A percentile compares a stretch with the other conserved stretches of the same genome.
phyloP scores from a whole-genome alignment of 2,113 vertebrate species.

The Albula goreensis region DNA sequence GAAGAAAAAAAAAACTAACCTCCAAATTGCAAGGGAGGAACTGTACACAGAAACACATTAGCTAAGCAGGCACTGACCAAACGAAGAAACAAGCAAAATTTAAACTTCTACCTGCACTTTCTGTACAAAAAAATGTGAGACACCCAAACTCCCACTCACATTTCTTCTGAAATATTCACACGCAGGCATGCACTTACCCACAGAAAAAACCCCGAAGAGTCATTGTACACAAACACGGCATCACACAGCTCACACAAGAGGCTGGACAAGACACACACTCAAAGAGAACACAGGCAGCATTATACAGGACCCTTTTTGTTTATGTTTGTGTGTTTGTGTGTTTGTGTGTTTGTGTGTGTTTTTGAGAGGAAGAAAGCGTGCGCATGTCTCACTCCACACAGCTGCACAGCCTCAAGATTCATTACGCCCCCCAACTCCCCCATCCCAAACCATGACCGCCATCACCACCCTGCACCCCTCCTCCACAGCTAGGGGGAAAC shows the following conservation, averaged over 20 bases:
- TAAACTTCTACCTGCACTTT: not conserved
- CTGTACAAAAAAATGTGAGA: not conserved
- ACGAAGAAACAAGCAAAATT: not conserved
- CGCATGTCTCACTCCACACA: conserved; percentile 18
- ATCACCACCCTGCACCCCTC: not conserved
- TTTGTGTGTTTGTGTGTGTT: not conserved
- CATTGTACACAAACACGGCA: not conserved
- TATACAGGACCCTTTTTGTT: not conserved
- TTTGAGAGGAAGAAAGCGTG: not conserved
- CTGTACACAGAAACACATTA: not conserved
- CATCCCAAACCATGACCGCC: not conserved
- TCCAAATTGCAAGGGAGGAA: not conserved
- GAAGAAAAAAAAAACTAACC: not conserved
- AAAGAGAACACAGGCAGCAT: conserved; percentile 1
- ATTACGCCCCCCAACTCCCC: not conserved
- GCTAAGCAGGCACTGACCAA: not conserved
- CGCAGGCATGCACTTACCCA: conserved; percentile 14
- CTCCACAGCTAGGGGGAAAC: conserved; percentile 24
- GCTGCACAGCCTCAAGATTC: conserved; percentile 2
- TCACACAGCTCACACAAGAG: not conserved
- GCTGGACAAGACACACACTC: not conserved
- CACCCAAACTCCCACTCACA: not conserved
- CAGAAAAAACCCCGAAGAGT: not conserved
- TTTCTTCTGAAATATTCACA: not conserved
- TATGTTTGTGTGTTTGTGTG: conserved; percentile 11